Percentiles rank a stretch among this genome's conserved stretches.
Conservation (phyloP, 2,888 invertebrate species). For the Megastigmus dorsalis region DNA sequence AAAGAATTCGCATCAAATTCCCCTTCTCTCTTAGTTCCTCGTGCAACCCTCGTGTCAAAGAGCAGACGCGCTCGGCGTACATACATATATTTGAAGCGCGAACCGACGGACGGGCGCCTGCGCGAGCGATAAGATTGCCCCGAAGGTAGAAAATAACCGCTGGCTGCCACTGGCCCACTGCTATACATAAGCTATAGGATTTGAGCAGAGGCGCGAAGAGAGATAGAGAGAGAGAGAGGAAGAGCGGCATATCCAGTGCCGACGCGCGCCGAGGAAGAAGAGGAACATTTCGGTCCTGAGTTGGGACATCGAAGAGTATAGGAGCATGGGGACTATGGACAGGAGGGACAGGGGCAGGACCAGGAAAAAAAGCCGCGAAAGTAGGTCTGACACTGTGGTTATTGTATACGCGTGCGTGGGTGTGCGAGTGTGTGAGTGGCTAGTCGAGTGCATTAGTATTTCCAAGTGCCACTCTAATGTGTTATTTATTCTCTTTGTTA, state of each 20-base stretch:
- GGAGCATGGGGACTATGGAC: slow-evolving; percentile 67
- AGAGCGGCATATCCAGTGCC: neutral
- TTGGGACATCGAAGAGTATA: slow-evolving; percentile 51
- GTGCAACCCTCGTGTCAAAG: too few relatives aligned
- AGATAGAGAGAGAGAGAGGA: neutral
- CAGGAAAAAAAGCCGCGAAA: slow-evolving; percentile 66
- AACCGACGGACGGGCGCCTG: too few relatives aligned
- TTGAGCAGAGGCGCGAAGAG: neutral
- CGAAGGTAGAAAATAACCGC: slow-evolving; percentile 2
- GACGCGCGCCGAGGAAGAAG: neutral
- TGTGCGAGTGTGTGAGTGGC: too few relatives aligned
- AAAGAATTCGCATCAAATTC: neutral
- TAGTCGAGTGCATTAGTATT: too few relatives aligned
- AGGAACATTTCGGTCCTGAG: slow-evolving; percentile 34
- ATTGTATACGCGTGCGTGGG: neutral
- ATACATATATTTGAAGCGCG: too few relatives aligned
- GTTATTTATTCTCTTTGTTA: too few relatives aligned
- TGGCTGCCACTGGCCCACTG: too few relatives aligned
- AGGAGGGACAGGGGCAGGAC: slow-evolving; percentile 66
- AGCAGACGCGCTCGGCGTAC: too few relatives aligned
- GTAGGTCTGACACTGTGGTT: slow-evolving; percentile 66
- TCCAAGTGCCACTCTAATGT: too few relatives aligned
- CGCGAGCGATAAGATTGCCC: slow-evolving; percentile 18
- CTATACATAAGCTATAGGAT: too few relatives aligned
- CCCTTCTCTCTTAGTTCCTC: too few relatives aligned